Evolutionary conservation across 2,113 vertebrate genomes (phyloP), one percentile per base, ranked within the genome.

Genomic region (Mus pahari): DNA sequence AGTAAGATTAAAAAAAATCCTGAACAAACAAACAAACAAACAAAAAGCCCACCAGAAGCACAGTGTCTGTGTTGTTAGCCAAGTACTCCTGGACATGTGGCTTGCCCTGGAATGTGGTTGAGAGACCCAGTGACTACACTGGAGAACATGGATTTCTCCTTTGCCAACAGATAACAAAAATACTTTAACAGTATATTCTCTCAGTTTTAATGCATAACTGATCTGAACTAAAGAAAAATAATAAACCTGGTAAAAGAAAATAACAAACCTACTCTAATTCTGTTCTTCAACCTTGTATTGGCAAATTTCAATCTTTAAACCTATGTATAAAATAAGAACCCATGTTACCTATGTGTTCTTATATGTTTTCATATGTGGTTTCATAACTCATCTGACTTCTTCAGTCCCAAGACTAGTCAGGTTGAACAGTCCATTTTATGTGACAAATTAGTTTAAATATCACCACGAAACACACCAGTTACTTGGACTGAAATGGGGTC

Each of bases 371-470:
- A 55, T 89, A 64, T 86, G 39, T 53, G 28, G 58, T 82, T 96
- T 94, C 31, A 82, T 81, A 92, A 86, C 19, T 77, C 16, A 39
- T 55, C 64, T 90, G 66, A 84, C 31, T 86, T 89, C 20, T 94
- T 66, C 42, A 64, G 66, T 70, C 6, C 33, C 26, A 13, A 64
- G 17, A 45, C 48, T 50, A 91, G 7, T 50, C 8, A 90, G 68
- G 28, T 66, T 91, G 73, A 86, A 94, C 92, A 92, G 31, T 82
- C 3, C 81, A 73, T 78, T 92, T 94, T 89, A 48, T 62, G 6
- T 62, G 39, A 83, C 53, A 87, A 83, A 39, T 62, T 94, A 78
- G 88, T 94, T 88, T 70, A 91, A 88, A 75, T 84, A 58, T 73
- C 60, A 83, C 50, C 2, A 50, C 89, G 28, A 90, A 92, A 78